Conservation (phyloP, 2,113 vertebrate species). For the Numenius arquata region DNA sequence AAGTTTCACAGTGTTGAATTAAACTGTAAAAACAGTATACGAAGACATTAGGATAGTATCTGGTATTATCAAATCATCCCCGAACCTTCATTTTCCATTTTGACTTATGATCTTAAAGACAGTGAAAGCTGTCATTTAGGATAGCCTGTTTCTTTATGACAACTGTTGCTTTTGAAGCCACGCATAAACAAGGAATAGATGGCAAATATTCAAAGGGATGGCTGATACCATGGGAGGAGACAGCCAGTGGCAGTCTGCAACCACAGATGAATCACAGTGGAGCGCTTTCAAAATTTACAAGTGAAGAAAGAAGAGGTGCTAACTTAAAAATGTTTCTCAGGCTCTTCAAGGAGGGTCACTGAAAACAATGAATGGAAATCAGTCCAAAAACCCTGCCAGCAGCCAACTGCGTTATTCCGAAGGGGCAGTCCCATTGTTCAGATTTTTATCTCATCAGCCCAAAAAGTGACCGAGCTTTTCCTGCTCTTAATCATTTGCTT, state of each 20-base stretch:
- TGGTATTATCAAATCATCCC: not conserved
- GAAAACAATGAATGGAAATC: slow-evolving; percentile 61
- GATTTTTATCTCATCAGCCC: slow-evolving; percentile 33
- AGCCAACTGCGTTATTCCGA: not conserved
- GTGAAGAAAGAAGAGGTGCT: not conserved
- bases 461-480: slow-evolving; percentile 44
- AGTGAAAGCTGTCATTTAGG: slow-evolving; percentile 14
- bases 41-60: not conserved
- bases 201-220: slow-evolving; percentile 17
- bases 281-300: slow-evolving; percentile 33
- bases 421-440: slow-evolving; percentile 30
- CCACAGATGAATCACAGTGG: slow-evolving; percentile 6
- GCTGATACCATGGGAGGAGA: slow-evolving; percentile 2
- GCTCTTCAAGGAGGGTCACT: not conserved
- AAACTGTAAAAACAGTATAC: slow-evolving; percentile 25
- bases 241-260: slow-evolving; percentile 24
- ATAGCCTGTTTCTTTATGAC: slow-evolving; percentile 27
- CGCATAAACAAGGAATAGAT: not conserved
- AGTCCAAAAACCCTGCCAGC: slow-evolving; percentile 3
- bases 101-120: slow-evolving; percentile 37
- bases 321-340: slow-evolving; percentile 11
- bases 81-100: slow-evolving; percentile 28
- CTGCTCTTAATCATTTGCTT: slow-evolving; percentile 25
- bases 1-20: slow-evolving; percentile 35
- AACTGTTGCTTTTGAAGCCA: slow-evolving; percentile 48